Conservation (phyloP, 2,888 invertebrate species). For the Erebia aethiops region DNA sequence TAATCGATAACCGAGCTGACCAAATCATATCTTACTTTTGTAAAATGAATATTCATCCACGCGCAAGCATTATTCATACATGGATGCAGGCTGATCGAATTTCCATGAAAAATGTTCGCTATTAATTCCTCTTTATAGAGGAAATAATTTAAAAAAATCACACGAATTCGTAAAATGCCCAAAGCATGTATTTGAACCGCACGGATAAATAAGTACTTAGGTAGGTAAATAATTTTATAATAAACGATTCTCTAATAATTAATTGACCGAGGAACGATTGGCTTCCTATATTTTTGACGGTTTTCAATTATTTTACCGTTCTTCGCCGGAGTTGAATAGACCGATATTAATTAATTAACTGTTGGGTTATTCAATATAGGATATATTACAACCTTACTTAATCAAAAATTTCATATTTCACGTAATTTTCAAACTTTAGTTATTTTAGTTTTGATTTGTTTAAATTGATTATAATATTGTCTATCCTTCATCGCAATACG, state of each 20-base stretch:
- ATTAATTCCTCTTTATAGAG: slow-evolving; percentile 28
- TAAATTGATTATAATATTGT: not conserved
- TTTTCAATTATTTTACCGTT: slow-evolving; percentile 73
- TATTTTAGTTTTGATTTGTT: not conserved
- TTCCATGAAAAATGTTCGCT: slow-evolving; percentile 34
- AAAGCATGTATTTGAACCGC: slow-evolving; percentile 28
- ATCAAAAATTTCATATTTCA: not conserved
- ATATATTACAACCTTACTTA: not conserved
- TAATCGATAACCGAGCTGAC: slow-evolving; percentile 31
- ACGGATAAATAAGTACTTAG: slow-evolving; percentile 42
- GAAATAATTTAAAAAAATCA: slow-evolving; percentile 31
- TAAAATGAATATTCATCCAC: slow-evolving; percentile 39
- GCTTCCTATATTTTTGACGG: slow-evolving; percentile 75
- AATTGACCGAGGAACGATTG: slow-evolving; percentile 64
- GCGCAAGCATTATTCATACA: slow-evolving; percentile 38
- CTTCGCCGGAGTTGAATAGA: slow-evolving; percentile 60
- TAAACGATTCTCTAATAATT: slow-evolving; percentile 58
- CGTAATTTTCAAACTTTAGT: not conserved
- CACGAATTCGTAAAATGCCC: slow-evolving; percentile 16
- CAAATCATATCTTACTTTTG: slow-evolving; percentile 36
- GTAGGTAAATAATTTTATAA: slow-evolving; percentile 53
- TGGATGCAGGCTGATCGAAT: slow-evolving; percentile 39
- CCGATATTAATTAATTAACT: slow-evolving; percentile 76
- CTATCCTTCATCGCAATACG: not conserved
- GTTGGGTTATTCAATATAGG: slow-evolving; percentile 60